These are phyloP conservation scores for Microcebus jonahi DNA, from an alignment of 2,113 vertebrate genomes.

Conservation along the genomic window DNA sequence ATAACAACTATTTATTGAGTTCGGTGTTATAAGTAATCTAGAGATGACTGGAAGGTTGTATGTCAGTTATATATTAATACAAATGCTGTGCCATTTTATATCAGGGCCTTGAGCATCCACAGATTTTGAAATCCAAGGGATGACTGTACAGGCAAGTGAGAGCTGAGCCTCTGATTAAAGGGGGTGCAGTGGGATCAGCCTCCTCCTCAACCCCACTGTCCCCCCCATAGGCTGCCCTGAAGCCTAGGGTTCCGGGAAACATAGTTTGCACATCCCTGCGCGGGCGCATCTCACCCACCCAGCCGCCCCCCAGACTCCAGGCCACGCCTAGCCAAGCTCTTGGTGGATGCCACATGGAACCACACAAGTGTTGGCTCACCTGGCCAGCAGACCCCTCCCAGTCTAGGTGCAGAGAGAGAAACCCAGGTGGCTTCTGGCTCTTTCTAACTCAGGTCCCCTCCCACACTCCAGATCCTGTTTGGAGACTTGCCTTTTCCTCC, in stretches of 20 bases:
- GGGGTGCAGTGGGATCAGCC: too few relatives aligned
- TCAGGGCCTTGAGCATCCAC: background rate
- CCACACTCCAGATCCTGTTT: background rate
- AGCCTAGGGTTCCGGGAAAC: background rate
- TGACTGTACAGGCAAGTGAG: background rate
- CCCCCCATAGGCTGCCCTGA: background rate
- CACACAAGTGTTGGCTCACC: accelerated
- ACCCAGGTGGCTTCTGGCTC: background rate
- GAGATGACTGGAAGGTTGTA: background rate
- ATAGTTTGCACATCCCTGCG: background rate
- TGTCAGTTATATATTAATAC: too few relatives aligned
- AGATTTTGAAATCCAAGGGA: background rate
- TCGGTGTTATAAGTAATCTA: background rate
- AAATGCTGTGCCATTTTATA: background rate
- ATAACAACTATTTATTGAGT: background rate
- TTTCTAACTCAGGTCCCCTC: background rate
- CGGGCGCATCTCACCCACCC: too few relatives aligned
- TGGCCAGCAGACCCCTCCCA: background rate
- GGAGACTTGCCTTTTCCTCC: background rate
- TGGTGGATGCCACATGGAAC: background rate
- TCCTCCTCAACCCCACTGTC: background rate
- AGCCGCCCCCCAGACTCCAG: accelerated
- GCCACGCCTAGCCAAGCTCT: background rate
- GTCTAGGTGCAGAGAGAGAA: background rate
- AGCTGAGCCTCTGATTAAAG: background rate